Conservation (phyloP, 2,888 invertebrate species). For the Flabesymbios commensalis region DNA sequence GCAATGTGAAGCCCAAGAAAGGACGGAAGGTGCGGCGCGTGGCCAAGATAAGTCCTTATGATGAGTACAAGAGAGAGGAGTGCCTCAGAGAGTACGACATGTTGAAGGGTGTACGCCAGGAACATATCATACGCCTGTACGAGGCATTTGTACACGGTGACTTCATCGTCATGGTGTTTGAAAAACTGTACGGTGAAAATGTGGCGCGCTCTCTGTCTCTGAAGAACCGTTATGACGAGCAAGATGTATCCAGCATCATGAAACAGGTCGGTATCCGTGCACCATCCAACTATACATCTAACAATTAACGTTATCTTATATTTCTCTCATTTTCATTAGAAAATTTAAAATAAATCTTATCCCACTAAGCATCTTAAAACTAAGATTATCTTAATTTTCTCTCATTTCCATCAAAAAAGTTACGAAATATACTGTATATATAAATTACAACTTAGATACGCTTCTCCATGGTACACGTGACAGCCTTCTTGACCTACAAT, state of each 20-base stretch:
- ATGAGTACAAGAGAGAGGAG: constrained; percentile 55
- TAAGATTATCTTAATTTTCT: too few relatives aligned
- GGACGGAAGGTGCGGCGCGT: constrained; percentile 74
- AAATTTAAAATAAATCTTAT: too few relatives aligned
- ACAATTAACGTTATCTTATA: too few relatives aligned
- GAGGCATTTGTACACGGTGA: constrained; percentile 63
- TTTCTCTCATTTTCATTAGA: too few relatives aligned
- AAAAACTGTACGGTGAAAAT: constrained; percentile 80
- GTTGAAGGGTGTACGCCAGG: constrained; percentile 71
- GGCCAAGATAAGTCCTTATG: constrained; percentile 72
- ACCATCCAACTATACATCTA: too few relatives aligned
- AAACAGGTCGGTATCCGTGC: constrained; percentile 72
- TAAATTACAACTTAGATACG: too few relatives aligned
- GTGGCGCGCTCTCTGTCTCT: constrained; percentile 86
- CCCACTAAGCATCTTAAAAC: too few relatives aligned
- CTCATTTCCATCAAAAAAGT: too few relatives aligned
- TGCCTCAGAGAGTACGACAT: constrained; percentile 83
- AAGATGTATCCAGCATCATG: constrained; percentile 84
- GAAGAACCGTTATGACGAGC: constrained; percentile 88
- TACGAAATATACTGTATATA: too few relatives aligned
- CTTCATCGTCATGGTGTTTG: constrained; percentile 61
- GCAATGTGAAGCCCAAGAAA: constrained; percentile 25
- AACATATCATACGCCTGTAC: constrained; percentile 73
- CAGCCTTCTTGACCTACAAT: too few relatives aligned
- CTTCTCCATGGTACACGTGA: too few relatives aligned